phyloP scores from a whole-genome alignment of 2,113 vertebrate genomes.

The Tragelaphus imberbis region DNA sequence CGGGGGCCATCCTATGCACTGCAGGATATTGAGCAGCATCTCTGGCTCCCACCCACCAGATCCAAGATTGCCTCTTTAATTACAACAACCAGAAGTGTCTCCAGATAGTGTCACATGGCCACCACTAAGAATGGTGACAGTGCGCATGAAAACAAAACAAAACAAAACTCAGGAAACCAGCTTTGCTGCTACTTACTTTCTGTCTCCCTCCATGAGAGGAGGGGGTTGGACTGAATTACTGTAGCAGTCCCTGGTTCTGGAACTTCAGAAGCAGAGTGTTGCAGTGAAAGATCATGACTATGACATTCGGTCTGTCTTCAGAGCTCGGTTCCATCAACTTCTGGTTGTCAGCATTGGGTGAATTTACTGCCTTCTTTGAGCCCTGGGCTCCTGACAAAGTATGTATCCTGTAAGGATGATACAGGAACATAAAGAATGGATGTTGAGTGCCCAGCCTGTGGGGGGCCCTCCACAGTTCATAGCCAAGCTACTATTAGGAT shows the following conservation, averaged over 20 bases:
- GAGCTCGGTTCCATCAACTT: too few relatives aligned
- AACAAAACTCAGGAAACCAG: background rate
- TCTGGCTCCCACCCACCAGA: background rate
- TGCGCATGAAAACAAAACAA: background rate
- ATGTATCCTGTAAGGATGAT: background rate
- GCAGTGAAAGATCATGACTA: background rate
- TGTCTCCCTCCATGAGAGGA: background rate
- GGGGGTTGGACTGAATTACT: background rate
- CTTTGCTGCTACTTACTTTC: background rate
- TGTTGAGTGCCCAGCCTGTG: background rate
- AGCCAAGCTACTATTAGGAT: background rate
- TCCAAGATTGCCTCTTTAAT: too few relatives aligned
- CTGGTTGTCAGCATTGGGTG: background rate
- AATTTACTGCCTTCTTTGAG: background rate
- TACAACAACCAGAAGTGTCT: background rate
- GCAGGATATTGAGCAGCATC: accelerated
- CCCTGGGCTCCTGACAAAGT: background rate
- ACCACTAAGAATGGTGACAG: accelerated
- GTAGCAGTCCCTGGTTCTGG: too few relatives aligned
- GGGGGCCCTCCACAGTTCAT: background rate
- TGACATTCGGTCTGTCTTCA: background rate
- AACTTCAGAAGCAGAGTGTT: background rate
- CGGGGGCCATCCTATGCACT: accelerated
- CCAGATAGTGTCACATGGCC: background rate
- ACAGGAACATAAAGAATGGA: background rate